A percentile compares a stretch with the other conserved stretches of the same genome.
phyloP scores from a whole-genome alignment of 2,113 vertebrate species.

The Xiphias gladius region DNA sequence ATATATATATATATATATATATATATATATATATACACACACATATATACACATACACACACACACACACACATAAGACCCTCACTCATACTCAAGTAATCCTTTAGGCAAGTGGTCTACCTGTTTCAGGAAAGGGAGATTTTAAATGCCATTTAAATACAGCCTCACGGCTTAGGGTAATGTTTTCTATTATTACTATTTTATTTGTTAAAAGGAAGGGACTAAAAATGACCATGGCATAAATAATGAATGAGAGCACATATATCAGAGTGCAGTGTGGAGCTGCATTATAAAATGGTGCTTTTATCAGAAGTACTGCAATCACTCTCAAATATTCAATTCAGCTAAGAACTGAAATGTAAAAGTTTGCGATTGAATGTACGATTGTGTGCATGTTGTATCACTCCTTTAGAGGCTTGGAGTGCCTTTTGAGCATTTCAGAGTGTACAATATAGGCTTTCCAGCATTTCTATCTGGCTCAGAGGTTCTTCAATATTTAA shows the following conservation, averaged over 20 bases:
- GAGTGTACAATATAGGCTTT: slow-evolving; percentile 63
- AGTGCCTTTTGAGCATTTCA: slow-evolving; percentile 72
- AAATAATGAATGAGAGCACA: slow-evolving; percentile 80
- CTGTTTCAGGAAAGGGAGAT: slow-evolving; percentile 52
- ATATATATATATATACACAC: no score
- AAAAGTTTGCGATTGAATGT: slow-evolving; percentile 84
- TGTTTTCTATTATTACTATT: slow-evolving; percentile 85
- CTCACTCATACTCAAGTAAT: slow-evolving; percentile 52
- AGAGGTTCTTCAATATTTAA: slow-evolving; percentile 81
- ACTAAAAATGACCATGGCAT: slow-evolving; percentile 83
- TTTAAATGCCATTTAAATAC: slow-evolving; percentile 71
- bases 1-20: no score
- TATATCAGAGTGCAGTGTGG: slow-evolving; percentile 76
- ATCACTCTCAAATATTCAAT: slow-evolving; percentile 82
- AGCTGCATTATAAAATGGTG: slow-evolving; percentile 82
- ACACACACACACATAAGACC: slow-evolving; percentile 29
- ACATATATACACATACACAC: no score
- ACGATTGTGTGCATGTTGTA: slow-evolving; percentile 72
- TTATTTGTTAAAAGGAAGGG: slow-evolving; percentile 85
- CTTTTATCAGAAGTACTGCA: slow-evolving; percentile 84
- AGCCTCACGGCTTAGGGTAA: slow-evolving; percentile 65
- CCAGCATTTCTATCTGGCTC: slow-evolving; percentile 58
- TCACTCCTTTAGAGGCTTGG: slow-evolving; percentile 49
- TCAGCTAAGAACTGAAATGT: slow-evolving; percentile 83
- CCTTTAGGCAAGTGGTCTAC: slow-evolving; percentile 44